These are phyloP conservation scores for Campoplex capitator DNA, from an alignment of 2,888 invertebrate species.

Conservation along the genomic window DNA sequence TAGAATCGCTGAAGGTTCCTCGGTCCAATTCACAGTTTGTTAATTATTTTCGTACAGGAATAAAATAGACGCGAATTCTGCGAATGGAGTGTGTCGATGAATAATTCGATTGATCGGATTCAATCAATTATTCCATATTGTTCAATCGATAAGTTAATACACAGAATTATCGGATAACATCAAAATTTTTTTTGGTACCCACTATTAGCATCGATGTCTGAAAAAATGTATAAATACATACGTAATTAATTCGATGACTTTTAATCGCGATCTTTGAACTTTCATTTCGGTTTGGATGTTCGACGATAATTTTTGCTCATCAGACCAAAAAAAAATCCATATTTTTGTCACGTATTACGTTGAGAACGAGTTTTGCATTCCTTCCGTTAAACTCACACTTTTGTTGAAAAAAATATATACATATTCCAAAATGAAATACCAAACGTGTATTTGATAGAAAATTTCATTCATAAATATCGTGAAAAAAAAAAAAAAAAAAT, in stretches of 20 bases:
- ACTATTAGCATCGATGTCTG: neutral
- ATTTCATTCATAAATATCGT: neutral
- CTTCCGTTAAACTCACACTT: neutral
- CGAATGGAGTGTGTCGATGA: neutral
- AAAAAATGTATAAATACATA: neutral
- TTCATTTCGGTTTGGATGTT: neutral
- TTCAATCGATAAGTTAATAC: neutral
- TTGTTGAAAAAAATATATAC: neutral
- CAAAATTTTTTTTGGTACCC: neutral
- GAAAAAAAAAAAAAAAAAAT: neutral
- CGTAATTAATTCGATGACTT: neutral
- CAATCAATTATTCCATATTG: neutral
- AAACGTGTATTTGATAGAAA: neutral
- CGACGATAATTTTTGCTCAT: neutral
- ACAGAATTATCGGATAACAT: neutral
- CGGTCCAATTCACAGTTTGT: too few species aligned
- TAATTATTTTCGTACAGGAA: too few species aligned
- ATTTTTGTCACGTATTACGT: neutral
- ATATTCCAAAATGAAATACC: neutral
- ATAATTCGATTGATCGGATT: neutral
- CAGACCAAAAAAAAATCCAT: neutral
- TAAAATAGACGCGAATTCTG: neutral
- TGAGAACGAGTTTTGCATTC: neutral
- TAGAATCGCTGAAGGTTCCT: too few species aligned
- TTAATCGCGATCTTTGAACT: neutral